These are phyloP conservation scores for Quiscalus mexicanus DNA, from an alignment of 2,113 vertebrate genomes.

Conservation along the genomic window DNA sequence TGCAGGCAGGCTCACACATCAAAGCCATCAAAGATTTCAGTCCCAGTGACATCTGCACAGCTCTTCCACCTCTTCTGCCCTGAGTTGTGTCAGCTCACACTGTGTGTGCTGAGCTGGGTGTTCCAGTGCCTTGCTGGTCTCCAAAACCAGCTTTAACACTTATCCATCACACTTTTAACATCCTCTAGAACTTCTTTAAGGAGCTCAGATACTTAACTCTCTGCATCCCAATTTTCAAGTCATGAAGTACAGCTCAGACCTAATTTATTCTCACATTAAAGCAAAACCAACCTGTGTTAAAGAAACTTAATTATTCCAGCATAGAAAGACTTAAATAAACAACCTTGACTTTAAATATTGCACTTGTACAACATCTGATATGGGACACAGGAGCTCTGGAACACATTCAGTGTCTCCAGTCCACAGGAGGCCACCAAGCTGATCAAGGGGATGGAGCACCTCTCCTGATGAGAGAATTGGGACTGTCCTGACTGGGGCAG, in stretches of 20 bases:
- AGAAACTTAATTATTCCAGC: background rate
- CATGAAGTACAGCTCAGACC: background rate
- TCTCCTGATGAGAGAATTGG: background rate
- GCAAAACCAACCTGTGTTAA: background rate
- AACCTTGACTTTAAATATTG: background rate
- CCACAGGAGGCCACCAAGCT: background rate
- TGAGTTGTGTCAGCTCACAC: rapidly evolving
- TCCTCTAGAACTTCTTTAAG: background rate
- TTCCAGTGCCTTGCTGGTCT: background rate
- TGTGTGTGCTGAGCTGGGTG: background rate
- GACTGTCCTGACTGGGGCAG: background rate
- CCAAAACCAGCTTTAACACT: background rate
- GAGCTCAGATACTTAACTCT: background rate
- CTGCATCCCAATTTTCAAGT: background rate
- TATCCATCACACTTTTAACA: background rate
- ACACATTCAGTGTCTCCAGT: background rate
- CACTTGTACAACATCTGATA: background rate
- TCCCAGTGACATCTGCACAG: background rate
- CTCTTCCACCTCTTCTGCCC: background rate
- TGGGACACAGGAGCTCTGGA: background rate
- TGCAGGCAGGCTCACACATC: background rate
- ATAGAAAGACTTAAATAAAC: background rate
- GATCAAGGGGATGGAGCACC: background rate
- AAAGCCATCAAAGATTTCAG: background rate
- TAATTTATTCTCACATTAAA: background rate